Base-by-base conservation (phyloP, 1,140 invertebrate genomes). In the Contarinia nasturtii region DNA sequence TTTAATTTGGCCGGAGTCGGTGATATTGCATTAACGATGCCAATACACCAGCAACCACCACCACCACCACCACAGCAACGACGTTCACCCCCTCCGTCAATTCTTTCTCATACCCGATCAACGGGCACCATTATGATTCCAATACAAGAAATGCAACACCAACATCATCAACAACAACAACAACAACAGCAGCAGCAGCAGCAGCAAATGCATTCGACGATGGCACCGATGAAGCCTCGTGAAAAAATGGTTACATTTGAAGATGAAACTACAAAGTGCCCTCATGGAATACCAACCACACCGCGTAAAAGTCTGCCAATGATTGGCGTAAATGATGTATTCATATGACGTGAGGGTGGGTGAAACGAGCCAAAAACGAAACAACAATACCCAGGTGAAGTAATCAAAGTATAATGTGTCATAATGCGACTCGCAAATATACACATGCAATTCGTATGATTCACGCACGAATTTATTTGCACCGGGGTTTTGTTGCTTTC, bases 181-280 rank as follows among this genome's bases (percentile, higher is more conserved):
- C 48, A 48, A 45, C 60, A 47, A 50, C 65, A 51, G 55, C 58
- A 48, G 48, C 51, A 51, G 48, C 50, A 55, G 53, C 58, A 49
- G 50, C 67, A 55, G 49, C 48, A 37, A 57, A 49, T 50, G 56
- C 48, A 57, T 52, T 58, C 12, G 57, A 66, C 27, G 61, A 57
- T 12, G 56, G 63, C 2, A 58, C 64, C 34, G 10, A 27, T 27
- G 10, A 69, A 68, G 34, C 67, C 67, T 34, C 68, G 77, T 34
- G 81, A 82, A 57, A 84, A 84, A 63, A 81, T 82, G 74, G 82
- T 84, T 14, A 86, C 82, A 1, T 86, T 86, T 53, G 80, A 85
- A 54, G 82, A 86, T 54, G 80, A 84, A 52, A 27, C n/a, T n/a
- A 67, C 69, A 38, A 57, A 65, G 14, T 63, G 58, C 50, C 61